Evolutionary conservation across 2,888 invertebrate species (phyloP), one percentile per base, ranked within the genome.

Genomic region (Drosophila quinaria): DNA sequence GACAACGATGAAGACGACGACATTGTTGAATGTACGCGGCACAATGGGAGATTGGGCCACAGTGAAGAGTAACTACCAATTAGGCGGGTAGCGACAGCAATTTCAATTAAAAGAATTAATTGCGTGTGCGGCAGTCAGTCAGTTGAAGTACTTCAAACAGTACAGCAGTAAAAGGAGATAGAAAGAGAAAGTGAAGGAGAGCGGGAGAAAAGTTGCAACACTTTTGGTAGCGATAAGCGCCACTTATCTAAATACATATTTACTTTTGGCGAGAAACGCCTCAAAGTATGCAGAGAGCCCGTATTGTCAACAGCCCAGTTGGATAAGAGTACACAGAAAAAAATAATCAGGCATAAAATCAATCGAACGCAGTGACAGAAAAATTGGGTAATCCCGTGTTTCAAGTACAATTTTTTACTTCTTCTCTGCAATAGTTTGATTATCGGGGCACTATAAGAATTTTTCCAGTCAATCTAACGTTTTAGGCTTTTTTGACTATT

Each of bases 181-280:
- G 37, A 44, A 31, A 47, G 13, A 13, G 4, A 13, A 42, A 42
- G 19, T 10, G 3, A 3, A 25, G 33, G 11, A 33, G 35, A 41
- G 19, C 0, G 17, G 17, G 1, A 17, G 22, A 59, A 56, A 42
- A 41, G 51, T 47, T 61, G 69, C 78, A 74, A 78, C 76, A 78
- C 79, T 79, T 70, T 77, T 46, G 59, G 25, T 39, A 22, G 66
- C 58, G 58, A 85, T 82, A 82, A 87, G 80, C 77, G 77, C 50
- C 88, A 85, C 83, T 83, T 83, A 87, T 87, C 83, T 85, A 87
- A 83, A 83, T 83, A 87, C 88, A 83, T 87, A 83, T 87, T 83
- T 83, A 81, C 70, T 69, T 79, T 59, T 42, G 17, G 17, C 6
- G 44, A 35, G 44, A n/a, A n/a, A 29, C 22, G 31, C 51, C 78